phyloP scores from a whole-genome alignment of 2,113 vertebrate species.

The Fulica atra region DNA sequence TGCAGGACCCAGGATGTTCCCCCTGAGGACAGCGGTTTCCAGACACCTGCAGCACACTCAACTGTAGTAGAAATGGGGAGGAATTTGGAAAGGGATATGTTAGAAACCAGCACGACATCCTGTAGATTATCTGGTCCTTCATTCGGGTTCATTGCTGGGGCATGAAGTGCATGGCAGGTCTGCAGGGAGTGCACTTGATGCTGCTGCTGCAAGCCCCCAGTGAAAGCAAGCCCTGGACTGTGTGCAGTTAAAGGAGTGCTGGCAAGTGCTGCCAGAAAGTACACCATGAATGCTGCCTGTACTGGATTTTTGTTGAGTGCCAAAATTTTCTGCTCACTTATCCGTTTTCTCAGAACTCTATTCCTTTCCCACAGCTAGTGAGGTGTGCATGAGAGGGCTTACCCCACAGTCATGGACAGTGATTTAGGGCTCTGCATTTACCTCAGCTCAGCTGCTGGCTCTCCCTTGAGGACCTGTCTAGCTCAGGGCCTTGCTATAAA shows the following conservation, averaged over 20 bases:
- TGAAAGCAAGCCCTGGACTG: not conserved
- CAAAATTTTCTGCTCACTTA: not conserved
- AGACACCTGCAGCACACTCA: fast-evolving
- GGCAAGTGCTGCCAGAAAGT: not conserved
- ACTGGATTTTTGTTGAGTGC: not conserved
- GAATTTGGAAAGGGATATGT: not conserved
- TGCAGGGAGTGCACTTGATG: fast-evolving
- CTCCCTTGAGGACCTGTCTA: not conserved
- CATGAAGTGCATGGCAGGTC: not conserved
- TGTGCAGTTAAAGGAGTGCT: not conserved
- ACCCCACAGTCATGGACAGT: not conserved
- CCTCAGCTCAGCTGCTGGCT: not conserved
- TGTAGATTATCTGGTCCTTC: not conserved
- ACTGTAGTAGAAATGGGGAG: not conserved
- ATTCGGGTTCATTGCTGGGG: not conserved
- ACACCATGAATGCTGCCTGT: not conserved
- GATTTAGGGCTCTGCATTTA: not conserved
- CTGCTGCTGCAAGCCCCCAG: not conserved
- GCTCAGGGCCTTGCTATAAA: not conserved
- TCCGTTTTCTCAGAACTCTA: not conserved
- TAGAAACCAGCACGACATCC: not conserved
- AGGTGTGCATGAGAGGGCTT: not conserved
- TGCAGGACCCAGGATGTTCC: not conserved
- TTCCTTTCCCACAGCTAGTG: not conserved
- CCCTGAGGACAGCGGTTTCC: not conserved